Evolutionary conservation across 2,888 invertebrate species (phyloP), one percentile per base, ranked within the genome.

Genomic region (Iphiclides podalirius): DNA sequence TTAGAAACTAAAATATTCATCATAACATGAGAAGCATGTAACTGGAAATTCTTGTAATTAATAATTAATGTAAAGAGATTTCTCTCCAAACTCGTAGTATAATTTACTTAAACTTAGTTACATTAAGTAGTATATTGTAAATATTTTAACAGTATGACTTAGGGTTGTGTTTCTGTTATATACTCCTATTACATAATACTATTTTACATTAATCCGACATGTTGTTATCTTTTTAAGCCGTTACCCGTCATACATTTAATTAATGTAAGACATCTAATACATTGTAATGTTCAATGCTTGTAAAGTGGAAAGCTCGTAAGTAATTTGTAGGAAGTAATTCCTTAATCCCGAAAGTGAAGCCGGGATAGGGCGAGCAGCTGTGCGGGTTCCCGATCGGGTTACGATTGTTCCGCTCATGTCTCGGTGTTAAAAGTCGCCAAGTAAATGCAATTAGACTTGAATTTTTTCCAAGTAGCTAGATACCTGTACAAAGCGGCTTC

Each of bases 321-420:
- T 49, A 49, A 49, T 49, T 49, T 72, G 67, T 72, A 73, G 69
- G 67, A 71, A 74, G 68, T 70, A 74, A 75, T 76, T 75, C 68
- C 68, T 71, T 85, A 82, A 84, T 83, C 83, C 81, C 59, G 68
- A 60, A 73, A 66, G 62, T 57, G 73, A 78, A 81, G 76, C 78
- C 79, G 62, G 49, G 44, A 49, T 36, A 60, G 63, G 60, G 48
- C 47, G n/a, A n/a, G 62, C 57, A 65, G 55, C 60, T 66, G 72
- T 54, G 69, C 71, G 83, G 73, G 79, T 84, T 84, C 83, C 66
- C 52, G 48, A 75, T 79, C 71, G 59, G 57, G 68, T 85, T 82
- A 75, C 84, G 39, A 40, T 52, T 26, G 38, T 28, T 23, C 26
- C 42, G 11, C 17, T 34, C n/a, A 13, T 14, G 59, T 53, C 54